A percentile compares a stretch with the other conserved stretches of the same genome.
Evolutionary conservation across 2,888 invertebrate species (phyloP).

Genomic region (Clepsis dumicolana): DNA sequence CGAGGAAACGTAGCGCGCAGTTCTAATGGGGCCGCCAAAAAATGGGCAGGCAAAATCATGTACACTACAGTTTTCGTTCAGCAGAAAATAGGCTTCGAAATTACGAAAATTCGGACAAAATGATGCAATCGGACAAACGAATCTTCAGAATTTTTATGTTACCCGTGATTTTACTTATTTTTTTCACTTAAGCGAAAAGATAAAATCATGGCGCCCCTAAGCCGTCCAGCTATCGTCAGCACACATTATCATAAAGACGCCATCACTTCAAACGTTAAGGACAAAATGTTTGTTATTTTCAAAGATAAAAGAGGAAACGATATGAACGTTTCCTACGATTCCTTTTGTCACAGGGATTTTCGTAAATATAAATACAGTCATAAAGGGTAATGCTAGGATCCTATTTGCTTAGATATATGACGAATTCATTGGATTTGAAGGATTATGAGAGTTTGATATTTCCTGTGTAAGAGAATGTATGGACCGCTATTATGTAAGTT

Average conservation of each 20-base stretch:
- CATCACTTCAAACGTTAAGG: slow-evolving; percentile 36
- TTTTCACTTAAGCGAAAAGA: background rate
- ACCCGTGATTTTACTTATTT: background rate
- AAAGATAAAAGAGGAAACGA: slow-evolving; percentile 40
- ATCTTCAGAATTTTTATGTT: too few relatives aligned
- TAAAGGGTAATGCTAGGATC: slow-evolving; percentile 21
- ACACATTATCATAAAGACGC: slow-evolving; percentile 38
- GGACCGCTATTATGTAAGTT: too few relatives aligned
- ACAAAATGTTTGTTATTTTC: slow-evolving; percentile 40
- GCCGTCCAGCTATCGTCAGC: slow-evolving; percentile 32
- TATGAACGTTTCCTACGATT: slow-evolving; percentile 34
- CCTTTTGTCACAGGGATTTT: slow-evolving; percentile 32
- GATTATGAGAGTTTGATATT: slow-evolving; percentile 22
- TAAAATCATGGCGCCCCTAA: slow-evolving; percentile 26
- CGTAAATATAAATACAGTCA: slow-evolving; percentile 27
- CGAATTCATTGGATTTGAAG: slow-evolving; percentile 34
- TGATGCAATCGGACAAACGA: too few relatives aligned
- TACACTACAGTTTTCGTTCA: too few relatives aligned
- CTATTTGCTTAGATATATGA: slow-evolving; percentile 27
- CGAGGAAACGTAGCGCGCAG: too few relatives aligned
- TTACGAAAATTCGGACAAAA: too few relatives aligned
- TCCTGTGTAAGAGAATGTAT: slow-evolving; percentile 1
- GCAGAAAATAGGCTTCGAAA: too few relatives aligned
- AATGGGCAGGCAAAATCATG: too few relatives aligned
- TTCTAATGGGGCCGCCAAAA: too few relatives aligned